phyloP scores from a whole-genome alignment of 1,140 invertebrate species.

The Drosophila rufa region DNA sequence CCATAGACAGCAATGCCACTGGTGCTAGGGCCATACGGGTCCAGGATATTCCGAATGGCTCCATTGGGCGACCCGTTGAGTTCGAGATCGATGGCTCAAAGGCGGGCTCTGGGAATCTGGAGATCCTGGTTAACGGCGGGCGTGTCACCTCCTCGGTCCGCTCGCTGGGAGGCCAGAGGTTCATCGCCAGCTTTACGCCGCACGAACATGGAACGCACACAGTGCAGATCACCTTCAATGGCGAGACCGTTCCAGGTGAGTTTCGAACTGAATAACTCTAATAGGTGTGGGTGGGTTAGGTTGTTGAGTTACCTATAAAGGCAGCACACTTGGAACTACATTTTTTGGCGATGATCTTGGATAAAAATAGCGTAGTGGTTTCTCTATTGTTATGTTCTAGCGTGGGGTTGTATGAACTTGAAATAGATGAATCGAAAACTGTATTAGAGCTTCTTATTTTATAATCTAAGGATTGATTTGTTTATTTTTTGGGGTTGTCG shows the following conservation, averaged over 20 bases:
- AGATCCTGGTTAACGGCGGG: constrained; percentile 98
- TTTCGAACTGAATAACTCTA: not conserved
- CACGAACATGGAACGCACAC: constrained; percentile 93
- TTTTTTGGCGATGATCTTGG: constrained; percentile 27
- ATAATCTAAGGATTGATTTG: too few species aligned
- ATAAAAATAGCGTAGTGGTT: constrained; percentile 3
- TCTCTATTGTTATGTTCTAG: not conserved
- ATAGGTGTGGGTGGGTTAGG: constrained; percentile 16
- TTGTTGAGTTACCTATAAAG: constrained; percentile 26
- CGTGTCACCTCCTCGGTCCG: constrained; percentile 97
- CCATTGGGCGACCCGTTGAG: constrained; percentile 95
- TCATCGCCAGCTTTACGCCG: constrained; percentile 96
- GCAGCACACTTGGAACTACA: constrained; percentile 24
- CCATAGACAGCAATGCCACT: constrained; percentile 84
- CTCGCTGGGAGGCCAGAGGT: constrained; percentile 95
- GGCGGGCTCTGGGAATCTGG: constrained; percentile 98
- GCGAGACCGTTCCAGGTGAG: constrained; percentile 96
- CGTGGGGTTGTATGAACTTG: not conserved
- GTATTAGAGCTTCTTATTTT: not conserved
- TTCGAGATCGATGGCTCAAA: constrained; percentile 98
- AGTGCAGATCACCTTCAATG: constrained; percentile 98
- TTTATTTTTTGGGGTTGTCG: too few species aligned
- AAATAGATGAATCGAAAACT: not conserved
- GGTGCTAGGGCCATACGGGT: constrained; percentile 93
- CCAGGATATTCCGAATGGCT: constrained; percentile 93